Evolutionary conservation across 1,140 invertebrate genomes (phyloP).

Genomic region (Lordiphosa stackelbergi): DNA sequence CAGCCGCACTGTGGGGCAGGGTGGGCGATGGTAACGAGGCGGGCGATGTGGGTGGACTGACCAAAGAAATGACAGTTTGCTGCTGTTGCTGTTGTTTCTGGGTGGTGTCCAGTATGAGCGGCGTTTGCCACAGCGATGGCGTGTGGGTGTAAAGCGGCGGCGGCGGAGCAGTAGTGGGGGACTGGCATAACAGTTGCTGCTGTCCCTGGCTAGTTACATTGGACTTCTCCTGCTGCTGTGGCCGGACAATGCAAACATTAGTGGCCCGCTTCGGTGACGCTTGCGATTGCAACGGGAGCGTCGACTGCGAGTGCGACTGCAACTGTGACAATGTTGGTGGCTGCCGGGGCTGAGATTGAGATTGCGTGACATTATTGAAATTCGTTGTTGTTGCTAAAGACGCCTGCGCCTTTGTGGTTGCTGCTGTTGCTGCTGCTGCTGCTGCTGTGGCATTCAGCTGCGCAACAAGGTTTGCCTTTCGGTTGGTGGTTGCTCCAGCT

Average conservation of each 20-base stretch:
- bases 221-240: constrained; percentile 53
- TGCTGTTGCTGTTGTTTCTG: constrained; percentile 46
- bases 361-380: constrained; percentile 73
- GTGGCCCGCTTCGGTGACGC: constrained; percentile 55
- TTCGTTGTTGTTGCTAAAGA: constrained; percentile 60
- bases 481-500: constrained; percentile 31
- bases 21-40: constrained; percentile 65
- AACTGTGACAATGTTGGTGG: constrained; percentile 32
- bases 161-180: constrained; percentile 24
- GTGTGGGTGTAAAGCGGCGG: constrained; percentile 63
- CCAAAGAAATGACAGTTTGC: constrained; percentile 42
- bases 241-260: constrained; percentile 69
- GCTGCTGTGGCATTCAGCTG: constrained; percentile 49
- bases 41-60: constrained; percentile 71
- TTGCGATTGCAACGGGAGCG: constrained; percentile 49
- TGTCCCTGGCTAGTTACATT: constrained; percentile 16
- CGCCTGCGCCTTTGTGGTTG: constrained; percentile 61
- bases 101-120: constrained; percentile 60
- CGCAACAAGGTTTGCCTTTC: constrained; percentile 32
- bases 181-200: constrained; percentile 38
- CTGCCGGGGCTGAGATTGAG: constrained; percentile 46
- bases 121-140: constrained; percentile 72
- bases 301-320: constrained; percentile 42
- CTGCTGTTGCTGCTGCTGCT: constrained; percentile 18
- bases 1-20: constrained; percentile 45